Conservation (phyloP, 2,797 vertebrate genomes). For the Sebastolobus altivelis region DNA sequence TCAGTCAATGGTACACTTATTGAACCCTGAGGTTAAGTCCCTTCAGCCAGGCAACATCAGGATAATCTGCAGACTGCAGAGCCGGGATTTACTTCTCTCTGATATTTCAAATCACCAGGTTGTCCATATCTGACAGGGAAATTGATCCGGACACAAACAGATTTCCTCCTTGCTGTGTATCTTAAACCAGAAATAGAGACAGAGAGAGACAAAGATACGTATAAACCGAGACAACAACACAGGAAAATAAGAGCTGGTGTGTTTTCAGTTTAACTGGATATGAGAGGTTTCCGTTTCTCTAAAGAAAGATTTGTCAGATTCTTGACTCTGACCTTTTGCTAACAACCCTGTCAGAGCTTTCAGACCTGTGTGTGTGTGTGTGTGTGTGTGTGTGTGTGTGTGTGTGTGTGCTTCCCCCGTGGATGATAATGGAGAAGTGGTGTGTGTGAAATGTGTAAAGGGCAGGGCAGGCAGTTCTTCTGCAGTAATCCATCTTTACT, state of each 20-base stretch:
- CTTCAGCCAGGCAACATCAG: slow-evolving; percentile 26
- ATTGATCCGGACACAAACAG: slow-evolving; percentile 42
- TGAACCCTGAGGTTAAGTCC: slow-evolving; percentile 29
- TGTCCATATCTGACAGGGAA: slow-evolving; percentile 40
- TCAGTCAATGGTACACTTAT: slow-evolving; percentile 36
- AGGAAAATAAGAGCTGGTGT: slow-evolving; percentile 39
- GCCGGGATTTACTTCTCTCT: slow-evolving; percentile 33
- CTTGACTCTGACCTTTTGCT: slow-evolving; percentile 79
- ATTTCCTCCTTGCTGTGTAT: slow-evolving; percentile 29
- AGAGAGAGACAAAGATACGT: slow-evolving; percentile 16
- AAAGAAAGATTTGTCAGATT: slow-evolving; percentile 76
- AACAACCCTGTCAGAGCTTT: slow-evolving; percentile 77
- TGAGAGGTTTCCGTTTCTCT: slow-evolving; percentile 55
- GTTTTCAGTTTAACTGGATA: slow-evolving; percentile 60
- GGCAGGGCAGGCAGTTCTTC: slow-evolving; percentile 78
- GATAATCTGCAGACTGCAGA: slow-evolving; percentile 39
- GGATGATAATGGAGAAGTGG: slow-evolving; percentile 79
- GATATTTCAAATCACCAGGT: slow-evolving; percentile 47
- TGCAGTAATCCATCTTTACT: slow-evolving; percentile 83
- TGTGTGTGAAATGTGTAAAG: slow-evolving; percentile 78
- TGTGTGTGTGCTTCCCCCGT: slow-evolving; percentile 29
- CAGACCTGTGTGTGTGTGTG: slow-evolving; percentile 51
- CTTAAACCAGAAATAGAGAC: slow-evolving; percentile 17
- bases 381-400: slow-evolving; percentile 40
- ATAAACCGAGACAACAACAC: slow-evolving; percentile 37